Evolutionary conservation across 2,797 vertebrate species (phyloP), one percentile per base, ranked within the genome.

Genomic region (Diplodus sargus): DNA sequence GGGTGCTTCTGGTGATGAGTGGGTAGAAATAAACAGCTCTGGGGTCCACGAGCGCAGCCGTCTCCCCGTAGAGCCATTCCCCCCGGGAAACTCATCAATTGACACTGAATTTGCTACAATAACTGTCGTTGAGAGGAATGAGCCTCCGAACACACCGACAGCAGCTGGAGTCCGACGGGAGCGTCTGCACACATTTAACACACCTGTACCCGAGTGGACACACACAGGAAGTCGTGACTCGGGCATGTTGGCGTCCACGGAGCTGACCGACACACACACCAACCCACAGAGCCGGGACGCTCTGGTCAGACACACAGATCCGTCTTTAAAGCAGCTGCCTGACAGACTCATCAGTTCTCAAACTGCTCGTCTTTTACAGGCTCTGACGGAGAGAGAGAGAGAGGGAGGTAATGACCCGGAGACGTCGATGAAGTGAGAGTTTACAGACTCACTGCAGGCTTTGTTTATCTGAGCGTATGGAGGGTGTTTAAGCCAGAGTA

Each of bases 331-430:
- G 64, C 73, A 86, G 85, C 28, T 6, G 69, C 59, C 87, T 88
- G 89, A 91, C 87, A 90, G 80, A 69, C 84, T 84, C 86, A 90
- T 89, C 88, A 81, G 83, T 91, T 88, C 84, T 86, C 4, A 5
- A 14, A 14, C 49, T n/a, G n/a, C 49, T 51, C 3, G 23, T 15
- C 43, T 45, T 13, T 15, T 45, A 45, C 43, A 15, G 12, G 14
- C 43, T 45, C 43, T 45, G 43, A 13, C 13, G 13, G 34, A 43
- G 42, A 14, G 42, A 13, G 16, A 47, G 14, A 47, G 4, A n/a
- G n/a, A n/a, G n/a, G 6, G 2, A 54, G 49, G 67, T 85, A 89
- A 91, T 83, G 89, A 91, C 81, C 71, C 66, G 49, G 56, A 65
- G 54, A 81, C 62, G 34, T 76, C 84, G 89, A 90, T 90, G 76